phyloP scores from a whole-genome alignment of 2,797 vertebrate species.

The Bucorvus abyssinicus region DNA sequence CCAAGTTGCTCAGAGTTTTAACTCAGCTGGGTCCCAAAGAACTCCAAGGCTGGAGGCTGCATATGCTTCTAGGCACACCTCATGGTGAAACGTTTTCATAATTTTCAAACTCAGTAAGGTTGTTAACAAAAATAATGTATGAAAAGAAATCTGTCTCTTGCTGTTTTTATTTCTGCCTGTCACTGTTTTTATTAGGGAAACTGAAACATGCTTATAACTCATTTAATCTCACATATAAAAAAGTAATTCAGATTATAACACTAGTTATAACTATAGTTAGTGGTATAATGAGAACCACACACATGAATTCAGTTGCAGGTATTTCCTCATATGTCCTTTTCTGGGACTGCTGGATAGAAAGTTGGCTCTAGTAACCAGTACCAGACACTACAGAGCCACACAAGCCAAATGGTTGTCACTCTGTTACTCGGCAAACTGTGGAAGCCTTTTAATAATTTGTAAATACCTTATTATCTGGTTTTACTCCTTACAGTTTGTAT shows the following conservation, averaged over 20 bases:
- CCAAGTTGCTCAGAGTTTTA: background rate
- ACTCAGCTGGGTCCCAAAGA: background rate
- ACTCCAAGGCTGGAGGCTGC: background rate
- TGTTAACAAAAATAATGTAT: background rate
- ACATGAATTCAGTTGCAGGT: background rate
- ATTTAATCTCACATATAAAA: background rate
- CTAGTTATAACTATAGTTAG: background rate
- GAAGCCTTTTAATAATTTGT: background rate
- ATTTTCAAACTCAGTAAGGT: background rate
- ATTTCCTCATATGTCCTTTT: background rate
- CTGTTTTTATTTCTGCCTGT: background rate
- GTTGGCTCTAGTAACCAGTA: background rate
- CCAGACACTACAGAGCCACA: background rate
- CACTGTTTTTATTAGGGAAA: background rate
- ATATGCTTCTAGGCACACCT: background rate
- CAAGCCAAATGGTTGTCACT: background rate
- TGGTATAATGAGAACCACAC: background rate
- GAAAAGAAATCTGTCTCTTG: background rate
- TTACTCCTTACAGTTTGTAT: background rate
- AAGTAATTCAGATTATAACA: background rate
- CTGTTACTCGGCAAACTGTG: background rate
- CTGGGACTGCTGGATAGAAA: background rate
- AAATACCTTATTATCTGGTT: background rate
- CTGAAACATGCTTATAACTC: background rate
- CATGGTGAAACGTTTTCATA: accelerated